A percentile compares a stretch with the other conserved stretches of the same genome.
These are phyloP conservation scores for Didymodactylos carnosus DNA, from an alignment of 2,888 invertebrate genomes.

Conservation along the genomic window DNA sequence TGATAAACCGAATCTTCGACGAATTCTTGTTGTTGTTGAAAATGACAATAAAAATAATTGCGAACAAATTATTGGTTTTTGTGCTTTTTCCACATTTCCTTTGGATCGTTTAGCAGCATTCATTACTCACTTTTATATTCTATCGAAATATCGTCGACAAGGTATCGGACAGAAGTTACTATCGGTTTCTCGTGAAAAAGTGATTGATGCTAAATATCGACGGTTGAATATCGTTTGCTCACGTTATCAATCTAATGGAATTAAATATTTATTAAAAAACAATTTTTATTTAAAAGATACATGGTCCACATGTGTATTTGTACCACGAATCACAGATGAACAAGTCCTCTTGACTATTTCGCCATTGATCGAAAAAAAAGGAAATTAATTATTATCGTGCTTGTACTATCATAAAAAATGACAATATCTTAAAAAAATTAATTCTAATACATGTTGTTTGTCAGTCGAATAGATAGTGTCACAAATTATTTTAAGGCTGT, in stretches of 20 bases:
- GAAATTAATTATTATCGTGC: too few relatives aligned
- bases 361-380: too few relatives aligned
- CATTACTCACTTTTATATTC: neutral
- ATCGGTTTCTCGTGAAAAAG: neutral
- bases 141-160: neutral
- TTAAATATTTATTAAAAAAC: neutral
- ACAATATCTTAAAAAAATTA: too few relatives aligned
- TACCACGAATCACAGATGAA: neutral
- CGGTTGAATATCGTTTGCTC: neutral
- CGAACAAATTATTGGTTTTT: neutral
- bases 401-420: too few relatives aligned
- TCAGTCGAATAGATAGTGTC: too few relatives aligned
- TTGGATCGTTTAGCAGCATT: neutral
- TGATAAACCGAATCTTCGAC: neutral
- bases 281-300: neutral
- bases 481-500: too few relatives aligned
- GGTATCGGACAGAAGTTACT: neutral
- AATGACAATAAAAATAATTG: neutral
- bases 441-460: too few relatives aligned
- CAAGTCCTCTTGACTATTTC: too few relatives aligned
- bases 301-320: neutral
- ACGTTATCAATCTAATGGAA: neutral
- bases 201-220: neutral
- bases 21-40: neutral
- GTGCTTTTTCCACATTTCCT: neutral